Evolutionary conservation across 2,888 invertebrate genomes (phyloP).

Genomic region (Papilio protenor): DNA sequence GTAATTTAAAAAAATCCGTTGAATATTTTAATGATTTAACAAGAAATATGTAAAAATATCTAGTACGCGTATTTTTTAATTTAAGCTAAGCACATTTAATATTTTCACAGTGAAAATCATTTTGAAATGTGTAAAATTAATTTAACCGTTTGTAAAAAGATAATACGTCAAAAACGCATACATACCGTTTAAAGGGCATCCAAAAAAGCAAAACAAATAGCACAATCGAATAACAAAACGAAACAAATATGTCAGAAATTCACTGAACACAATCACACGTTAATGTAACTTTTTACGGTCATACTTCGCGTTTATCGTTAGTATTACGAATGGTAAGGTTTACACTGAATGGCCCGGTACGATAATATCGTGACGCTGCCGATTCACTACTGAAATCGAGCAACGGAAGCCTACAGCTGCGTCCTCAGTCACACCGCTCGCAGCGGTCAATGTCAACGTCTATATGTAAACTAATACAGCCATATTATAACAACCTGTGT

Average conservation of each 20-base stretch:
- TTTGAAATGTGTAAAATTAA: not conserved
- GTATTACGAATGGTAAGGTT: not conserved
- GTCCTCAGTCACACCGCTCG: constrained; percentile 38
- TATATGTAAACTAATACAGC: not conserved
- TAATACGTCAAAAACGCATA: not conserved
- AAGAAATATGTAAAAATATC: not conserved
- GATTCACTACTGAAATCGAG: constrained; percentile 38
- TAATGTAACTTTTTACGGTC: constrained; percentile 27
- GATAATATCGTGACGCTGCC: constrained; percentile 33
- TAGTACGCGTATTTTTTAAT: not conserved
- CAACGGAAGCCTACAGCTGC: constrained; percentile 23
- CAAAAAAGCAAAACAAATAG: constrained; percentile 7
- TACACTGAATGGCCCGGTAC: constrained; percentile 25
- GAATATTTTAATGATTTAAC: not conserved
- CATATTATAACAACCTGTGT: constrained; percentile 18
- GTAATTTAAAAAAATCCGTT: not conserved
- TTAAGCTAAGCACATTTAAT: not conserved
- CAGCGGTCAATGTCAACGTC: constrained; percentile 38
- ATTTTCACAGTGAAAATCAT: not conserved
- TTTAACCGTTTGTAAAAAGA: not conserved
- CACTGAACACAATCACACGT: constrained; percentile 20
- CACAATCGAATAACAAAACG: constrained; percentile 11
- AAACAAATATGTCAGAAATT: constrained; percentile 19
- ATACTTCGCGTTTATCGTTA: not conserved
- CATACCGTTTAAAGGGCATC: constrained; percentile 21